Evolutionary conservation across 2,113 vertebrate genomes (phyloP).

Genomic region (Calonectris borealis): DNA sequence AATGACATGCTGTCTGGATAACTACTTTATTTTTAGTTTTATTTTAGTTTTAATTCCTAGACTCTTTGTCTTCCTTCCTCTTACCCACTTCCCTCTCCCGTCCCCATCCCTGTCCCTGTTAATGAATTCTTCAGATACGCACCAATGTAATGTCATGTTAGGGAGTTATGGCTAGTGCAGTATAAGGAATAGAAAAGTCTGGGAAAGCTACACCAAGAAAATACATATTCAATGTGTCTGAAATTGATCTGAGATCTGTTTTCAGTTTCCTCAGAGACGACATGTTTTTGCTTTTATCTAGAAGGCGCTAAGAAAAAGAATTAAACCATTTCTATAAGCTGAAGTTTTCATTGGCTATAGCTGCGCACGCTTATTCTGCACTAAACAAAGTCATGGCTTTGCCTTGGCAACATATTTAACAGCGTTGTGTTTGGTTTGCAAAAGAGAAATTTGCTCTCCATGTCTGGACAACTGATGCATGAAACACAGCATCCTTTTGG

Average conservation of each 20-base stretch:
- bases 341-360: neutral
- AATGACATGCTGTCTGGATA: neutral
- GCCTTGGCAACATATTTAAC: neutral
- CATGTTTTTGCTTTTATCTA: neutral
- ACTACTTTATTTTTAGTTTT: neutral
- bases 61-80: neutral
- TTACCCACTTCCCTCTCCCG: neutral
- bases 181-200: neutral
- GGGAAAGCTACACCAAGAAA: neutral
- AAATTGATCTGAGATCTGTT: neutral
- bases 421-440: neutral
- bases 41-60: neutral
- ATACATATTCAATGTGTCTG: neutral
- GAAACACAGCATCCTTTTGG: neutral
- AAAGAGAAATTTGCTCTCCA: neutral
- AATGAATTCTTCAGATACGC: neutral
- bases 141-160: neutral
- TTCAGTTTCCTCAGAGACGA: neutral
- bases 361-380: neutral
- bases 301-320: neutral
- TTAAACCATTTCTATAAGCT: neutral
- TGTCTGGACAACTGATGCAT: neutral
- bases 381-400: neutral
- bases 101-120: neutral
- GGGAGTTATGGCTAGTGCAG: neutral